Percentiles rank a stretch among this genome's conserved stretches.
Evolutionary conservation across 35 echinoderm and acorn worm genomes (phyloP).

Genomic region (Hemicentrotus pulcherrimus): DNA sequence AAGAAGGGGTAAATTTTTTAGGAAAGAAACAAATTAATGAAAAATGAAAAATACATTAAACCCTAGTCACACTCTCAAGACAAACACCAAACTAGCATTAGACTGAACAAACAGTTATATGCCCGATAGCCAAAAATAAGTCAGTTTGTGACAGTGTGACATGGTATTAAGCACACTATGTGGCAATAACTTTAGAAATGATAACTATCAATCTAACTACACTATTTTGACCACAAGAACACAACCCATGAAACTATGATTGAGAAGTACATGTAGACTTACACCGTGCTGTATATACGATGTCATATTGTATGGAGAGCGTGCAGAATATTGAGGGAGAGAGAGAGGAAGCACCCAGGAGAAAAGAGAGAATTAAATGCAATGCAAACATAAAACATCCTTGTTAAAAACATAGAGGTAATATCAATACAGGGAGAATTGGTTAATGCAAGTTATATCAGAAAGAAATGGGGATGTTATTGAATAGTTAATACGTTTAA

Average conservation of each 20-base stretch:
- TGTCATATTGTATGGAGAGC: slow-evolving; percentile 28
- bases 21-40: no score
- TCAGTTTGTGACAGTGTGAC: no score
- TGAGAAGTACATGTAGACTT: neutral
- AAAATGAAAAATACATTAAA: no score
- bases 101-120: no score
- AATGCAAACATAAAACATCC: neutral
- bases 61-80: no score
- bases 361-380: slow-evolving; percentile 36
- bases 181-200: no score
- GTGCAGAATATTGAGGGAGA: slow-evolving; percentile 5
- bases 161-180: no score
- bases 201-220: no score
- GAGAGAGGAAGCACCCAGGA: neutral
- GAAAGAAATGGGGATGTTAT: neutral
- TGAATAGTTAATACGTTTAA: neutral
- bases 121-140: no score
- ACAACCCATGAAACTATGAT: neutral
- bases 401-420: neutral
- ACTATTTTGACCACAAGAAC: neutral
- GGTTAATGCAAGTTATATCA: neutral
- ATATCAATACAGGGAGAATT: neutral
- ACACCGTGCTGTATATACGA: slow-evolving; percentile 20
- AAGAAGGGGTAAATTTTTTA: no score
- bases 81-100: no score